These are phyloP conservation scores for Meleagris gallopavo DNA, from an alignment of 2,113 vertebrate species.

Conservation along the genomic window DNA sequence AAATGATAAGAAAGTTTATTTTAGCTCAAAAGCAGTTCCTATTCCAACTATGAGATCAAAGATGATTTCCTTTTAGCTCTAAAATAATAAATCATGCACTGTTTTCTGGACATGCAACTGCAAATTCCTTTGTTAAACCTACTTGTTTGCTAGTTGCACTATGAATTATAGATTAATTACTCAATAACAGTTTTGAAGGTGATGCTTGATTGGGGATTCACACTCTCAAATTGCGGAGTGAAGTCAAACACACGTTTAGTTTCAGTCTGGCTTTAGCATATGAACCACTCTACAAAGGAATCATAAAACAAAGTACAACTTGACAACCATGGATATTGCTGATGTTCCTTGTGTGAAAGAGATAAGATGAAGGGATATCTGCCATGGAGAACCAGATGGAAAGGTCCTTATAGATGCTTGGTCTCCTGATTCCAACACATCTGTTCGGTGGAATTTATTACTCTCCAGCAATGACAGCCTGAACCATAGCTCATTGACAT, in stretches of 20 bases:
- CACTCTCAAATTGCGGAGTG: neutral
- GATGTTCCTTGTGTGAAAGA: conserved; percentile 37
- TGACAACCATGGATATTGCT: conserved; percentile 28
- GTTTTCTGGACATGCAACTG: conserved; percentile 41
- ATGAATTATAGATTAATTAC: conserved; percentile 66
- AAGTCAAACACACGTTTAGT: conserved; percentile 46
- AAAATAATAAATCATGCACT: conserved; percentile 59
- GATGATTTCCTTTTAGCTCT: conserved; percentile 50
- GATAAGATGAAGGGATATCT: conserved; percentile 46
- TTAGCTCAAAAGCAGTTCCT: conserved; percentile 18
- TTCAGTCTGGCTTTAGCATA: conserved; percentile 50
- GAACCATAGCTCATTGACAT: neutral
- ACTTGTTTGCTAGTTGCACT: conserved; percentile 41
- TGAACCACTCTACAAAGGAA: conserved; percentile 48
- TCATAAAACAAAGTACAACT: conserved; percentile 48
- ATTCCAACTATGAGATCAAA: conserved; percentile 31
- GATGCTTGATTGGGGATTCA: conserved; percentile 47
- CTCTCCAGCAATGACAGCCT: conserved; percentile 7
- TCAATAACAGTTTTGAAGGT: conserved; percentile 29
- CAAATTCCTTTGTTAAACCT: conserved; percentile 44
- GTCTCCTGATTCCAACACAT: conserved; percentile 47
- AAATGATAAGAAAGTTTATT: conserved; percentile 42
- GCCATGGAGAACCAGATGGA: conserved; percentile 58
- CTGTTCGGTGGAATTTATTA: conserved; percentile 24
- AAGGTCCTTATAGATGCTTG: conserved; percentile 33